Evolutionary conservation across 1,140 invertebrate genomes (phyloP), one percentile per base, ranked within the genome.

Genomic region (Hetaerina americana): DNA sequence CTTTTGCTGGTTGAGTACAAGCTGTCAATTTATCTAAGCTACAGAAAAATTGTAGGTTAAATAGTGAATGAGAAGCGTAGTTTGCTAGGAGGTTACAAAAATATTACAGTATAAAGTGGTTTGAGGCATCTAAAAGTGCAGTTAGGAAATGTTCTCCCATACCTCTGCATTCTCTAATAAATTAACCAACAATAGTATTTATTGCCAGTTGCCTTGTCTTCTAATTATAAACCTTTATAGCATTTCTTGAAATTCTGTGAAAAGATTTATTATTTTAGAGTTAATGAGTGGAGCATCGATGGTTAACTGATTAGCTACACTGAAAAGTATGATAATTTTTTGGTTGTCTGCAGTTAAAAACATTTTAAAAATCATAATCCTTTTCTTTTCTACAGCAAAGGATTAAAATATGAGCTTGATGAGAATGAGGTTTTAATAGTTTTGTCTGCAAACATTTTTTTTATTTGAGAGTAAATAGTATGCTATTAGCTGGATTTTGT

Each of bases 231-330:
- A 57, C 40, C 40, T n/a, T 57, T 57, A 57, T 57, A 57, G 40
- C 40, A 57, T 57, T 57, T 57, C 40, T 57, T 57, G 40, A 57
- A 57, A 57, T 57, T 57, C 40, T 57, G 40, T 57, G 40, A 57
- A 57, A 57, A 57, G 40, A 57, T 57, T 57, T 57, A 57, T 57
- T 57, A 57, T 57, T 57, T 57, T 57, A 57, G 40, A 57, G 40
- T 57, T 57, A 57, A 57, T 57, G 15, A 18, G 40, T 12, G 40
- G 40, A 57, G 40, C 2, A 57, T 57, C 10, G 2, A 57, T 57
- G 22, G 2, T n/a, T 57, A 57, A 57, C 22, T 57, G 2, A 57
- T 57, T 57, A 10, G 22, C 40, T 57, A 18, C 22, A 57, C 22
- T 57, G 40, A 57, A 57, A n/a, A 57, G 22, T 12, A n/a, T n/a